Conservation (phyloP, 2,888 invertebrate genomes). For the Melinaea menophilus region DNA sequence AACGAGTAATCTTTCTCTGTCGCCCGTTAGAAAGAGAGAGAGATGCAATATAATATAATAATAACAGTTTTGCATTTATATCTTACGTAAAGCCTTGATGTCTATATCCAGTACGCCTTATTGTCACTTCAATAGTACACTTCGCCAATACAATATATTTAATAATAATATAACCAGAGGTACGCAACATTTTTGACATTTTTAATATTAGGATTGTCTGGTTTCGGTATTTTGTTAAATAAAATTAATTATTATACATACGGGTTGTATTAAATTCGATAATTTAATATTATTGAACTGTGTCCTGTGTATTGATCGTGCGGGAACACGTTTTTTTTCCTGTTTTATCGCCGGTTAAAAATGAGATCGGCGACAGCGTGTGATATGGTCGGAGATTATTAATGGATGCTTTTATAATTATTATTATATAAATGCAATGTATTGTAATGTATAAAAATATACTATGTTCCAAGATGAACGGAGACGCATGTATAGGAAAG, state of each 20-base stretch:
- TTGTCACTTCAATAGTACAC: slow-evolving; percentile 7
- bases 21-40: too few relatives aligned
- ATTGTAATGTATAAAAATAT: slow-evolving; percentile 1
- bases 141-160: slow-evolving; percentile 6
- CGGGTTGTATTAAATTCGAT: background rate
- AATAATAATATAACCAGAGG: too few relatives aligned
- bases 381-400: slow-evolving; percentile 14
- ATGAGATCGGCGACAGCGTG: slow-evolving; percentile 19
- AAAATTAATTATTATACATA: too few relatives aligned
- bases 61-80: slow-evolving; percentile 3
- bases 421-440: background rate
- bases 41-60: background rate
- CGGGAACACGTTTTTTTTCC: background rate
- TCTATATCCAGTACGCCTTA: slow-evolving; percentile 23
- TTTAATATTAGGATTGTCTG: background rate
- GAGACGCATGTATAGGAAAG: slow-evolving; percentile 12
- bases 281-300: background rate
- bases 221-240: too few relatives aligned
- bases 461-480: slow-evolving; percentile 5
- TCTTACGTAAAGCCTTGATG: slow-evolving; percentile 15
- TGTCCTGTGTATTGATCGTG: too few relatives aligned
- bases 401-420: background rate
- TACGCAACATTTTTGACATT: too few relatives aligned
- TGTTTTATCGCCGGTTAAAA: background rate
- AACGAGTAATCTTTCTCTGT: too few relatives aligned